Percentiles rank a stretch among this genome's conserved stretches.
Evolutionary conservation across 2,888 invertebrate species (phyloP).

Genomic region (Andricus curvator): DNA sequence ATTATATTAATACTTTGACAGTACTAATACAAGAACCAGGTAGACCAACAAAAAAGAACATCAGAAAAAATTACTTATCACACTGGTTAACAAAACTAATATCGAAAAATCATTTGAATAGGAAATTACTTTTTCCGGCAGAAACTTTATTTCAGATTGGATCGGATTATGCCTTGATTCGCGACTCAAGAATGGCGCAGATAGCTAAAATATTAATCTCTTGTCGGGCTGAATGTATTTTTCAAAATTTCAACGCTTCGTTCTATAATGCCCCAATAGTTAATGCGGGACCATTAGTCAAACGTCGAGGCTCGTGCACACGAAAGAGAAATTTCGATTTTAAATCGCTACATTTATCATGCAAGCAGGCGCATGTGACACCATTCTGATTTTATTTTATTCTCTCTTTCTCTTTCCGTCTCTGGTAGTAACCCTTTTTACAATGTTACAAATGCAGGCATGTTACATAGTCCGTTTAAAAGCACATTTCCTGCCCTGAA

Average conservation of each 20-base stretch:
- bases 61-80: too few species aligned
- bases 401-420: constrained; percentile 65
- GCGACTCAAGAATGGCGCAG: constrained; percentile 59
- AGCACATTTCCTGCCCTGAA: background rate
- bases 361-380: constrained; percentile 78
- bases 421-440: constrained; percentile 63
- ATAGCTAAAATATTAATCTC: constrained; percentile 76
- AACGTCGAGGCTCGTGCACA: constrained; percentile 76
- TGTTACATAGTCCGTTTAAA: background rate
- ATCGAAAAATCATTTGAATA: too few species aligned
- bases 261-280: constrained; percentile 77
- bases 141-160: too few species aligned
- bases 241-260: constrained; percentile 74
- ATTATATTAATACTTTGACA: too few species aligned
- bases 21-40: too few species aligned
- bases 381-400: constrained; percentile 77
- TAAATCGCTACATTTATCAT: constrained; percentile 79
- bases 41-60: too few species aligned
- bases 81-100: too few species aligned
- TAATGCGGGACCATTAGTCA: constrained; percentile 78
- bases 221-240: constrained; percentile 75
- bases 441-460: constrained; percentile 44
- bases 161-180: constrained; percentile 28
- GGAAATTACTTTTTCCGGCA: too few species aligned
- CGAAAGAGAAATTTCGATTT: constrained; percentile 78